phyloP scores from a whole-genome alignment of 2,797 vertebrate genomes.

The Esox lucius region DNA sequence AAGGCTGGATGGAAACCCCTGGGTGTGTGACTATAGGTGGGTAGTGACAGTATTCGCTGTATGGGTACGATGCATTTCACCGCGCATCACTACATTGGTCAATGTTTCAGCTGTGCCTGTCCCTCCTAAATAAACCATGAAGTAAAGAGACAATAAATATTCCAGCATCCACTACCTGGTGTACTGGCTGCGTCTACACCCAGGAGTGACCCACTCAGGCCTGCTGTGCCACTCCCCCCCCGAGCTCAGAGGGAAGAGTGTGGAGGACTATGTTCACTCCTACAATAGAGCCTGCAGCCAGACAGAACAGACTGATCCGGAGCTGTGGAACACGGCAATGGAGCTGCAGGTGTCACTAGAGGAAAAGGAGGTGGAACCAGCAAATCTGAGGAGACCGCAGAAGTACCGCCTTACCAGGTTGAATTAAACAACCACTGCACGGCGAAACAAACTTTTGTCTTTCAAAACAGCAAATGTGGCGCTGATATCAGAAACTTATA shows the following conservation, averaged over 20 bases:
- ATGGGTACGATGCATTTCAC: neutral
- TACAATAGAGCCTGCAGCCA: constrained; percentile 80
- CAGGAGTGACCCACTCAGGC: constrained; percentile 81
- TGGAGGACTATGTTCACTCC: constrained; percentile 82
- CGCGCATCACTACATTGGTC: neutral
- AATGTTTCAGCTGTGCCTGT: neutral
- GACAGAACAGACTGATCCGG: constrained; percentile 49
- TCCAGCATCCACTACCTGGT: constrained; percentile 89
- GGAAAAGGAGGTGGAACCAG: constrained; percentile 79
- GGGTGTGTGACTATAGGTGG: constrained; percentile 87
- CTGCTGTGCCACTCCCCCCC: constrained; percentile 83
- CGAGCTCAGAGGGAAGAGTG: constrained; percentile 82
- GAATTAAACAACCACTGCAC: constrained; percentile 41
- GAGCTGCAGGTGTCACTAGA: constrained; percentile 76
- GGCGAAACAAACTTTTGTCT: neutral
- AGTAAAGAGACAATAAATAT: neutral
- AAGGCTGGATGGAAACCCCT: constrained; percentile 87
- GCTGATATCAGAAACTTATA: neutral
- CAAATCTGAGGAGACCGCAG: constrained; percentile 56
- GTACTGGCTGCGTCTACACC: constrained; percentile 90
- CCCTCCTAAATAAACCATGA: neutral
- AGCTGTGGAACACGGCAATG: constrained; percentile 67
- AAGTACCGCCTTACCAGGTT: constrained; percentile 68
- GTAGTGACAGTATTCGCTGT: constrained; percentile 20
- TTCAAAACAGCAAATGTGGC: neutral